These are phyloP conservation scores for Oryctes rhinoceros DNA, from an alignment of 1,140 invertebrate genomes.

Conservation along the genomic window DNA sequence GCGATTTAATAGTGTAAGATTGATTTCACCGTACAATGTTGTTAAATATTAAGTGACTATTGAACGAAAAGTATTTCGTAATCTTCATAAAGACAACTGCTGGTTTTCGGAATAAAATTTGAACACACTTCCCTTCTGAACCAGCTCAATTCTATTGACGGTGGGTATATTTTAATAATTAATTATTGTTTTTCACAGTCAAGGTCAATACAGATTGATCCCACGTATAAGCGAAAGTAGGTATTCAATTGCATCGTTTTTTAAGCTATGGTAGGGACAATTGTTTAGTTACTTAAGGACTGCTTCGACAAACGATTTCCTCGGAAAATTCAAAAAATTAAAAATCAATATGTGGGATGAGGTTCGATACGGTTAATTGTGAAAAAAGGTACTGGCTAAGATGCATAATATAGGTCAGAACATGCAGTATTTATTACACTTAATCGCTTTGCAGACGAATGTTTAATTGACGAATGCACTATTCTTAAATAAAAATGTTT, in stretches of 20 bases:
- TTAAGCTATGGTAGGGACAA: no score
- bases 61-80: not conserved
- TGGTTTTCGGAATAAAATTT: not conserved
- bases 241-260: no score
- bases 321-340: not conserved
- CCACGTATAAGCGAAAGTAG: no score
- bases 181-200: not conserved
- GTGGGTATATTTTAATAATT: slow-evolving; percentile 4
- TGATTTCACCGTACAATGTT: not conserved
- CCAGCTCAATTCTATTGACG: not conserved
- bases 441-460: no score
- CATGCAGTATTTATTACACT: not conserved
- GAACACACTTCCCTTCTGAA: not conserved
- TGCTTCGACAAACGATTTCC: not conserved
- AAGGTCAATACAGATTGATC: slow-evolving; percentile 1
- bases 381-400: not conserved
- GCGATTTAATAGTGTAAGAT: not conserved
- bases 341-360: not conserved
- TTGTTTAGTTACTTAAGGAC: not conserved
- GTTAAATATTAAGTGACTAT: slow-evolving; percentile 19
- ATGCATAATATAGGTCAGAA: slow-evolving; percentile 7
- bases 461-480: no score
- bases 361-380: not conserved
- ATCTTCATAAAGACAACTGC: not conserved
- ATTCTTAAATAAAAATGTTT: no score